These are phyloP conservation scores for Aromia moschata DNA, from an alignment of 2,888 invertebrate species.

Conservation along the genomic window DNA sequence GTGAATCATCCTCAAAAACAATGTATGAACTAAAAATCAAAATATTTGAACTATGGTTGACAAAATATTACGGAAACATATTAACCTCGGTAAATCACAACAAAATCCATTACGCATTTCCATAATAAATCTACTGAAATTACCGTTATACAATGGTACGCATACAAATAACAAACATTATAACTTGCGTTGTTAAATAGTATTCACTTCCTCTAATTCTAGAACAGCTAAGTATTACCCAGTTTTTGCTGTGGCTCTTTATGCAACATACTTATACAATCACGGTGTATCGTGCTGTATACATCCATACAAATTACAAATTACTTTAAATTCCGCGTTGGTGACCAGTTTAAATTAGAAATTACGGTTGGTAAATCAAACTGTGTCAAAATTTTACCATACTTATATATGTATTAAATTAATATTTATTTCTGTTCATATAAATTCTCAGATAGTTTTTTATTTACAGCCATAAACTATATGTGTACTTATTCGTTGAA, in stretches of 20 bases:
- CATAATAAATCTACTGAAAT: not conserved
- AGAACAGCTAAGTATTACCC: not conserved
- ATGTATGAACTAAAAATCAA: too few relatives aligned
- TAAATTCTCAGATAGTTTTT: too few relatives aligned
- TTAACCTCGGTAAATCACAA: not conserved
- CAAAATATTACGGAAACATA: not conserved
- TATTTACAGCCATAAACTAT: too few relatives aligned
- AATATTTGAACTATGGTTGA: not conserved
- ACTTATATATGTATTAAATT: too few relatives aligned
- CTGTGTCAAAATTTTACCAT: too few relatives aligned
- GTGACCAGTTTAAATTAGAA: too few relatives aligned
- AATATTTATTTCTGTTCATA: too few relatives aligned
- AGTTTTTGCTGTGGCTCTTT: not conserved
- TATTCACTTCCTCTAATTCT: not conserved
- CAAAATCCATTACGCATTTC: not conserved
- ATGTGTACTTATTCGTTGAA: too few relatives aligned
- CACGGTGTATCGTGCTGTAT: not conserved
- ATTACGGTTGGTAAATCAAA: too few relatives aligned
- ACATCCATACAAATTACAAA: not conserved
- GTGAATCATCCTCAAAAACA: too few relatives aligned
- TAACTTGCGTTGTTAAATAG: not conserved
- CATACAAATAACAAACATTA: not conserved
- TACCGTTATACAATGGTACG: not conserved
- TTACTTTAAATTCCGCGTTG: not conserved
- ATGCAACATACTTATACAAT: not conserved